phyloP scores from a whole-genome alignment of 2,888 invertebrate species.

The Pomacea canaliculata region DNA sequence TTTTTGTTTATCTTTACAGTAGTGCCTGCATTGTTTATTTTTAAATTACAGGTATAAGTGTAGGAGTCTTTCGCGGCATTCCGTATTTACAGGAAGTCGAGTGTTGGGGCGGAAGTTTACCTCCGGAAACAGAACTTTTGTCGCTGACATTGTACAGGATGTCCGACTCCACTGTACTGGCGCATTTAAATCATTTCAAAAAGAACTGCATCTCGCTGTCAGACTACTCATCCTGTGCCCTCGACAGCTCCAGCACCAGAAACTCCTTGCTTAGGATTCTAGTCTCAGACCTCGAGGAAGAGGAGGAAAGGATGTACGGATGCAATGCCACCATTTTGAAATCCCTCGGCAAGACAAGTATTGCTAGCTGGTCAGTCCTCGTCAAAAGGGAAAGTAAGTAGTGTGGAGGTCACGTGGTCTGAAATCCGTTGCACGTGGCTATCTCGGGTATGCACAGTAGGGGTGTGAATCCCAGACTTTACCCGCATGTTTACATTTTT shows the following conservation, averaged over 20 bases:
- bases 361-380: not conserved
- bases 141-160: conserved; percentile 16
- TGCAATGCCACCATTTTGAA: conserved; percentile 1
- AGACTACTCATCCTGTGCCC: conserved; percentile 13
- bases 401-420: too few relatives aligned
- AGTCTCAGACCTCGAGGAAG: conserved; percentile 16
- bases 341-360: not conserved
- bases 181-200: conserved; percentile 7
- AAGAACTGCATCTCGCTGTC: conserved; percentile 7
- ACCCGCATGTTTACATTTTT: too few relatives aligned
- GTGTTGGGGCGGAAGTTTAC: conserved; percentile 19
- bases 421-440: too few relatives aligned
- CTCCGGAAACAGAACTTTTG: conserved; percentile 22
- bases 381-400: conserved; percentile 1
- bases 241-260: conserved; percentile 10
- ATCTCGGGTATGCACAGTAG: too few relatives aligned
- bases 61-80: conserved; percentile 11
- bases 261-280: conserved; percentile 9
- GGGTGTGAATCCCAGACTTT: accelerated
- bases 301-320: conserved; percentile 10
- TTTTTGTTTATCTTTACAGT: too few relatives aligned
- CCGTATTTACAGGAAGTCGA: conserved; percentile 24
- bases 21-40: too few relatives aligned
- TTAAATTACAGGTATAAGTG: conserved; percentile 9
- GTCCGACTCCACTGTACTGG: conserved; percentile 1